Evolutionary conservation across 2,797 vertebrate genomes (phyloP), one percentile per base, ranked within the genome.

Genomic region (Artibeus jamaicensis): DNA sequence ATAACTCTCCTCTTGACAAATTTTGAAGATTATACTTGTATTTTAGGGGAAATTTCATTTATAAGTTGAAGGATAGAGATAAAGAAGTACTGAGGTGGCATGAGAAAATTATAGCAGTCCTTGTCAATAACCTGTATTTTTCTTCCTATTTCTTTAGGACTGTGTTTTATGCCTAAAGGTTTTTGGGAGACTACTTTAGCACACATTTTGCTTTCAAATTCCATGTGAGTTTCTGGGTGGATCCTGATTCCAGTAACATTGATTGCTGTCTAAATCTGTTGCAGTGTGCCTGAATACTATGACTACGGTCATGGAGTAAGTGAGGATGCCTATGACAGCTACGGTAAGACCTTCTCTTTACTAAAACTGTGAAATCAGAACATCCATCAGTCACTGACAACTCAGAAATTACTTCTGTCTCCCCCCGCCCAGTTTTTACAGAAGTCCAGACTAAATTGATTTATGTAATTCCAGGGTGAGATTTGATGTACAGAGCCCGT

Each of bases 231-330:
- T 96, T 98, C 94, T 95, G 67, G 71, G 37, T 96, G 95, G 93
- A 44, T 95, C 97, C 15, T 85, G 37, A 57, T 96, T 95, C 48
- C 86, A 95, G 82, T 98, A 97, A 98, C 97, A 78, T 90, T 97
- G 91, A 97, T 85, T 96, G 48, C 94, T 98, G 46, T 98, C 96
- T 98, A 91, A 93, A 97, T 98, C 96, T 98, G 68, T 98, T 99
- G 90, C 98, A 99, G 99, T 94, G 98, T 99, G 98, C 99, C 99
- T 98, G 99, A 99, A 95, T 99, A 99, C 99, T 99, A 99, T 94
- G 99, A 99, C 98, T 99, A 99, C 1, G 98, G 99, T 98, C 99
- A 99, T 1, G 99, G 99, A 98, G 99, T 99, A 98, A 99, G 98
- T 71, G 99, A 99, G 96, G 99, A 99, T 93, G 98, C 99, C 98